Conservation (phyloP, 2,888 invertebrate genomes). For the Hetaerina titia region DNA sequence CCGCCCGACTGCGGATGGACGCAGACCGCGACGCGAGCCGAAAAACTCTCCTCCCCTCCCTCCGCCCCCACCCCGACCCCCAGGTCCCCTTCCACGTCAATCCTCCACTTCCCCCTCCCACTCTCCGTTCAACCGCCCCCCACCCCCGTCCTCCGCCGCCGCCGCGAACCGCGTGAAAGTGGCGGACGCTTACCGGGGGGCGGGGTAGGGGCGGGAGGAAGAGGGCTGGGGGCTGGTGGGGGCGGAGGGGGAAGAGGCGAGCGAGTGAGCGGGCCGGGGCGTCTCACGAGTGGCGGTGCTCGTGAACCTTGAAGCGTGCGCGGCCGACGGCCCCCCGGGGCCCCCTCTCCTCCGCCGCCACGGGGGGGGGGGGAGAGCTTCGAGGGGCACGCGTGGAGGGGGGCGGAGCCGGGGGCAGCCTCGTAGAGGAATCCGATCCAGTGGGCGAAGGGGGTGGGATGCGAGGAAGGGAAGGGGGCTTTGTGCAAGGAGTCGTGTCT, state of each 20-base stretch:
- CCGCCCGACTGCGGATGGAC: not conserved
- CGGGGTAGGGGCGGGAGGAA: not conserved
- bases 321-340: not conserved
- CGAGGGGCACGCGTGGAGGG: not conserved
- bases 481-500: not conserved
- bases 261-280: not conserved
- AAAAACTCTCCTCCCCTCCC: too few relatives aligned
- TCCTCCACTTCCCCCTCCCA: not conserved
- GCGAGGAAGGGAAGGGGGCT: not conserved
- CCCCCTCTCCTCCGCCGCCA: not conserved
- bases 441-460: not conserved
- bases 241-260: too few relatives aligned
- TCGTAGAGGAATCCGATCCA: slow-evolving; percentile 50
- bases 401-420: not conserved
- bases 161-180: not conserved
- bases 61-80: too few relatives aligned
- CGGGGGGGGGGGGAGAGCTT: not conserved
- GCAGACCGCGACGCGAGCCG: not conserved
- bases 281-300: not conserved
- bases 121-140: not conserved
- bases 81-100: not conserved
- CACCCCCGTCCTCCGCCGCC: not conserved
- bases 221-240: too few relatives aligned
- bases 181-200: not conserved
- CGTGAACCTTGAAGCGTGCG: slow-evolving; percentile 54